Evolutionary conservation across 2,888 invertebrate genomes (phyloP).

Genomic region (Amiota mariae): DNA sequence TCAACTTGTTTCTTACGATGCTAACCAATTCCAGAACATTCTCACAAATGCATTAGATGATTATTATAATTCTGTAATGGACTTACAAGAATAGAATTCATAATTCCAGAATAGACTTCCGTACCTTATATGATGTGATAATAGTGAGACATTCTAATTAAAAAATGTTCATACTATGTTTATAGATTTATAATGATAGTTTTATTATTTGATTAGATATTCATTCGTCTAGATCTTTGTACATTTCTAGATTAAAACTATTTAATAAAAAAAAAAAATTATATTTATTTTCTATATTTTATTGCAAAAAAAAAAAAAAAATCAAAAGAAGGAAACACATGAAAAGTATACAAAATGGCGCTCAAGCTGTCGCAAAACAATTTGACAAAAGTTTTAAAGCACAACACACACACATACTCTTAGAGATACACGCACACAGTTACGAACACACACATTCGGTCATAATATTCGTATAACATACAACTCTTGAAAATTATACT

Average conservation of each 20-base stretch:
- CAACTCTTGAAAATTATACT: background rate
- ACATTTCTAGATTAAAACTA: background rate
- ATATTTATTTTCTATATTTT: too few species aligned
- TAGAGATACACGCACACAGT: constrained; percentile 14
- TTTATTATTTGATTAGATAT: background rate
- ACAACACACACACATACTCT: constrained; percentile 4
- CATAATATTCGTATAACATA: background rate
- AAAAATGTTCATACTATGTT: too few species aligned
- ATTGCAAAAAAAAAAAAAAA: constrained; percentile 46
- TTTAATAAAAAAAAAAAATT: constrained; percentile 29
- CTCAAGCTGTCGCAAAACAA: constrained; percentile 38
- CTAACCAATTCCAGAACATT: too few species aligned
- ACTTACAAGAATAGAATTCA: too few species aligned
- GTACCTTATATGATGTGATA: too few species aligned
- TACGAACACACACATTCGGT: background rate
- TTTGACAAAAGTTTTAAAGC: constrained; percentile 48
- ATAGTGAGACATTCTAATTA: too few species aligned
- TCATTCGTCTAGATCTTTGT: background rate
- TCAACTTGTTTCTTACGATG: too few species aligned
- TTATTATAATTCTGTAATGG: too few species aligned
- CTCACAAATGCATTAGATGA: too few species aligned
- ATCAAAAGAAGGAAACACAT: background rate
- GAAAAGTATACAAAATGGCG: constrained; percentile 12
- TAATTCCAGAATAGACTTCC: too few species aligned
- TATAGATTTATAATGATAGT: constrained; percentile 27